A percentile compares a stretch with the other conserved stretches of the same genome.
Evolutionary conservation across 2,888 invertebrate genomes (phyloP).

Genomic region (Heteromyza rotundicornis): DNA sequence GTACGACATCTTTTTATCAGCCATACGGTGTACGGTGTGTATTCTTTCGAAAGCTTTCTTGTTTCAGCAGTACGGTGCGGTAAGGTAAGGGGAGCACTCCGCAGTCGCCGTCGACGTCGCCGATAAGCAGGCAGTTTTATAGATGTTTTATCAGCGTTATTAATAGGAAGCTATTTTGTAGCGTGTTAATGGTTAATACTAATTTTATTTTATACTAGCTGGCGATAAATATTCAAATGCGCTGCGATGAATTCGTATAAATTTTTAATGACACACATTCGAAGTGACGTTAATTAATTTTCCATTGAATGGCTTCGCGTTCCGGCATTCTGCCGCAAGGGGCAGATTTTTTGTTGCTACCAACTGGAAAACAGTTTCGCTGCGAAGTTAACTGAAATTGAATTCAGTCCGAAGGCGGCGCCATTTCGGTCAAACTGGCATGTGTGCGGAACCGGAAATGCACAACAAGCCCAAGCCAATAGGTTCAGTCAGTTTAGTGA

Average conservation of each 20-base stretch:
- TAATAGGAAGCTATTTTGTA: conserved; percentile 44
- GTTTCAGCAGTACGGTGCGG: neutral
- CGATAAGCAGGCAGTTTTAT: conserved; percentile 35
- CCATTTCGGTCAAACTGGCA: neutral
- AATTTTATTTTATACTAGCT: conserved; percentile 24
- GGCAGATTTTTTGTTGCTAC: too few species aligned
- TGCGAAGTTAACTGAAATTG: too few species aligned
- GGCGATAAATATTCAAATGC: conserved; percentile 44
- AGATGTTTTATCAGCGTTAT: conserved; percentile 45
- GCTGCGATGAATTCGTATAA: conserved; percentile 11
- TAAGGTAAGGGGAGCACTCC: neutral
- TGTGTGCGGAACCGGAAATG: conserved; percentile 22
- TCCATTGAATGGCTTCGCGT: conserved; percentile 28
- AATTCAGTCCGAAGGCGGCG: too few species aligned
- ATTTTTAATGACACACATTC: conserved; percentile 12
- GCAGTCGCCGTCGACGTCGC: neutral
- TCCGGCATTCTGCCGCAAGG: conserved; percentile 18
- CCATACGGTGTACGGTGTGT: too few species aligned
- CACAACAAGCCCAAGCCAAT: conserved; percentile 17
- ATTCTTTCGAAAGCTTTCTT: too few species aligned
- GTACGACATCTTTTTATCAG: too few species aligned
- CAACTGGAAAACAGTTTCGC: too few species aligned
- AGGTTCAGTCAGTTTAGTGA: conserved; percentile 23
- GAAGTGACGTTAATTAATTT: conserved; percentile 21
- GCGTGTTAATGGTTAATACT: conserved; percentile 45